Base-by-base conservation (phyloP, 2,113 vertebrate species). In the Pholis gunnellus region DNA sequence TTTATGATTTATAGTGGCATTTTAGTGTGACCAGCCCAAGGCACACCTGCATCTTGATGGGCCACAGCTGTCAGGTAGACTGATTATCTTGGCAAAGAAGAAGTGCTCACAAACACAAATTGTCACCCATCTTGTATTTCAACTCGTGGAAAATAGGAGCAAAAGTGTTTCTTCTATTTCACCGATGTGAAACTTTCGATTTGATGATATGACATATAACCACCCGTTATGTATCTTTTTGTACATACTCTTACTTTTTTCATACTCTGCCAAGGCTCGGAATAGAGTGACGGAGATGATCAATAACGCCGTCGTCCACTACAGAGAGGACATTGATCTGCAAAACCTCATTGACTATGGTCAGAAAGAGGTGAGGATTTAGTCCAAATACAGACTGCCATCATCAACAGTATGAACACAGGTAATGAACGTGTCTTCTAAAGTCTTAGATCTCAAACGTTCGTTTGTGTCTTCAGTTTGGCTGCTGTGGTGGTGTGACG, bases 291-390 rank as follows among this genome's bases (percentile, higher is more conserved):
- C 95, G 3, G 92, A 95, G 63, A 87, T 97, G 31, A 94, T 99
- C 80, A 95, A 93, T 76, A 95, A 94, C 0, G 95, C 96, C 78
- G 96, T 99, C 1, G 80, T 96, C 31, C 96, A 98, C 89, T 99
- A 99, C 84, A 95, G 97, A 72, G 95, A 98, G 22, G 97, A 99
- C 85, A 36, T 96, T 64, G 97, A 99, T 83, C 92, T 99, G 63
- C 97, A 99, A 84, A 99, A 99, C 90, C 95, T 98, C 40, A 98
- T 99, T 22, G 97, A 99, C 81, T 98, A 95, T 72, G 96, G 97
- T 57, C 97, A 99, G 92, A 95, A 94, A 91, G 95, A 98, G 96
- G 97, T 98, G 67, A 44, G 68, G 3, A 14, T 44, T 18, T 7
- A 27, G 52, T 56, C 31, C 27, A 29, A 42, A 5, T 3, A 9